Evolutionary conservation across 1,140 invertebrate species (phyloP), one percentile per base, ranked within the genome.

Genomic region (Littorina saxatilis): DNA sequence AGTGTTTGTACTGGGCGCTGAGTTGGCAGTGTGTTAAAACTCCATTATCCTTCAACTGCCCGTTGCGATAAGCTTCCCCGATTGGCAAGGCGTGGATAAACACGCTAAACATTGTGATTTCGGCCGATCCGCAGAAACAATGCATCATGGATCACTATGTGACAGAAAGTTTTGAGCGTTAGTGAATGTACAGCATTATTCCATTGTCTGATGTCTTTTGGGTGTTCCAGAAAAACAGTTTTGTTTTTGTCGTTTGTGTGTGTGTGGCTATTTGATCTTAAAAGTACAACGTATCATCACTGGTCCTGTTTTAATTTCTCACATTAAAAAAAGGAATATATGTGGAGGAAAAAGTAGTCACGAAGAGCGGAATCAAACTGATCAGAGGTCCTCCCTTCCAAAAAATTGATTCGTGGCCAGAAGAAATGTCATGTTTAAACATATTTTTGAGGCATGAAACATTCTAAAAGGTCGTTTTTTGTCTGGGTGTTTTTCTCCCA

Each of bases 1-100:
- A 17, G 13, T 73, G 37, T 40, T 40, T 40, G 40, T 9, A 3
- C 40, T 4, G 37, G 5, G 37, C 70, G 1, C 37, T 17, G 70
- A 73, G 70, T 29, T n/a, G 70, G 29, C 39, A 73, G 35, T 73
- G 37, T 43, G 70, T 73, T 73, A 73, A 73, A 73, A 43, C 23
- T 39, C 39, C 70, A 73, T 73, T 73, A 73, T n/a, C 70, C 37
- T 73, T 73, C 39, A 43, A 29, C 23, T n/a, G 37, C 1, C 11
- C 39, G 0, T 20, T 1, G 35, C 40, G 70, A 73, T 73, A 73
- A 73, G 39, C 70, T 0, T 9, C 23, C 39, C 35, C 23, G 37
- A 40, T 40, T 73, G 23, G 20, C 37, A 13, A 1, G n/a, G 27
- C 11, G 17, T 1, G 70, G n/a, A 27, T 37, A 73, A 39, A 73